Percentiles rank a stretch among this genome's conserved stretches.
phyloP scores from a whole-genome alignment of 1,140 invertebrate species.

The Saxidomus purpurata region DNA sequence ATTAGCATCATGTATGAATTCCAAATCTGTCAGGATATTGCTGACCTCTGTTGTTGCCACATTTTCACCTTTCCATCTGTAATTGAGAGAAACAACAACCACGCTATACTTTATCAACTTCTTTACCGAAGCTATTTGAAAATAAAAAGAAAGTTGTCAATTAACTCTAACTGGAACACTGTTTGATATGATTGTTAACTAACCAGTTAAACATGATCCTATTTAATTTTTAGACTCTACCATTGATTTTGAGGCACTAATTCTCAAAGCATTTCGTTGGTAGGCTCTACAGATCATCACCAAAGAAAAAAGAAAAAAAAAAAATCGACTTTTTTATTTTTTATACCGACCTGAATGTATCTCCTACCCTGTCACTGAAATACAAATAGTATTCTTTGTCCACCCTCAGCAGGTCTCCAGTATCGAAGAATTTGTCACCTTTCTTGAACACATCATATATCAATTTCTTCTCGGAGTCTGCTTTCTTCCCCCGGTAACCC shows the following conservation, averaged over 20 bases:
- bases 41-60: slow-evolving; percentile 73
- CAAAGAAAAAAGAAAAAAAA: no score
- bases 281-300: no score
- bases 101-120: no score
- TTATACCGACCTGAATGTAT: slow-evolving; percentile 80
- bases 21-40: slow-evolving; percentile 60
- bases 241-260: no score
- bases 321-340: no score
- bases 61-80: slow-evolving; percentile 76
- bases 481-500: slow-evolving; percentile 69
- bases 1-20: slow-evolving; percentile 72
- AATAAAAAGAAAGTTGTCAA: no score
- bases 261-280: no score
- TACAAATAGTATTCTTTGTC: slow-evolving; percentile 79
- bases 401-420: slow-evolving; percentile 75
- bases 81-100: slow-evolving; percentile 25
- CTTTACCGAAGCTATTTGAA: no score
- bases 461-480: slow-evolving; percentile 68
- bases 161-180: no score
- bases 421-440: slow-evolving; percentile 74
- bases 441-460: slow-evolving; percentile 68
- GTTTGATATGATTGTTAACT: no score
- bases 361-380: slow-evolving; percentile 80
- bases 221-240: no score
- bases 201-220: no score